Conservation (phyloP, 1,140 invertebrate species). For the Camponotus vicinus region DNA sequence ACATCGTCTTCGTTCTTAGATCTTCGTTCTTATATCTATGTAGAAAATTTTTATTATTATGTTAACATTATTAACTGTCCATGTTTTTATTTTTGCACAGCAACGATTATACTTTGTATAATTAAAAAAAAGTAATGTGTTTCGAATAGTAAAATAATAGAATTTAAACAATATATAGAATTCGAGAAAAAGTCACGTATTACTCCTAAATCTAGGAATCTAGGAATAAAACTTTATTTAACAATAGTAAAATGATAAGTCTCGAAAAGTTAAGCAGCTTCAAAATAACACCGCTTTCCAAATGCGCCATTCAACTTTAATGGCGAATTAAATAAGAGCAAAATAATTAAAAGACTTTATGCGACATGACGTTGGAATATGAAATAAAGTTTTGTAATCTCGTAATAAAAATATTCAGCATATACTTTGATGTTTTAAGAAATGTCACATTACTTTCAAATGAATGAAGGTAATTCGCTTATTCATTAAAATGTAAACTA, state of each 20-base stretch:
- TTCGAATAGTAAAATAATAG: not conserved
- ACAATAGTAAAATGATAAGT: constrained; percentile 51
- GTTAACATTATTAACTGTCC: not conserved
- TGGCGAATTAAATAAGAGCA: constrained; percentile 2
- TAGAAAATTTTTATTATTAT: not conserved
- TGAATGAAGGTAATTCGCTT: not conserved
- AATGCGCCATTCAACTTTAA: constrained; percentile 41
- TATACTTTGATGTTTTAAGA: not conserved
- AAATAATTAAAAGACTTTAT: constrained; percentile 56
- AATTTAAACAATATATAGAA: not conserved
- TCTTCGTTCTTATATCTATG: no score
- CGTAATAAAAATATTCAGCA: not conserved
- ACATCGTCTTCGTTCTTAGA: constrained; percentile 7
- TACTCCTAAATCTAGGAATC: not conserved
- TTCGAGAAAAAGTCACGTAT: not conserved
- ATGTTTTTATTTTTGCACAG: not conserved
- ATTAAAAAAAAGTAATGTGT: not conserved
- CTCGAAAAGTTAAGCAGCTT: constrained; percentile 53
- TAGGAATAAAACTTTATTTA: constrained; percentile 32
- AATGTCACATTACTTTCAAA: not conserved
- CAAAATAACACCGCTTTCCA: constrained; percentile 32
- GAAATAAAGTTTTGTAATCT: constrained; percentile 5
- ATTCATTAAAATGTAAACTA: not conserved
- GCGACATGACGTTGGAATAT: constrained; percentile 40
- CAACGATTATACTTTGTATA: not conserved